A percentile compares a stretch with the other conserved stretches of the same genome.
phyloP scores from a whole-genome alignment of 1,140 invertebrate species.

The Colletes gigas region DNA sequence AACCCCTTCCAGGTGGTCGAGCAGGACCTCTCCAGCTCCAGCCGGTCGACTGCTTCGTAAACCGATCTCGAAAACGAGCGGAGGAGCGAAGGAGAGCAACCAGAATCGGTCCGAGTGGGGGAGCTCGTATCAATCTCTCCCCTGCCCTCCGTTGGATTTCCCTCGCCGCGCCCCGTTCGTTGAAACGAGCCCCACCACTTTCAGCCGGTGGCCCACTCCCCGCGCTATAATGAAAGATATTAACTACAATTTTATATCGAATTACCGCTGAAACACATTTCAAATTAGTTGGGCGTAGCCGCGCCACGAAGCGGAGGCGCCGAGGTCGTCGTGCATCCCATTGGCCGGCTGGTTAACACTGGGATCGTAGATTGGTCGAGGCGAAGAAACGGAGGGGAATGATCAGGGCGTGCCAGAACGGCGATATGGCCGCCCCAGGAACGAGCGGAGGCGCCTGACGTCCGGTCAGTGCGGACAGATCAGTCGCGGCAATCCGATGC shows the following conservation, averaged over 20 bases:
- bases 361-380: not conserved
- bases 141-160: not conserved
- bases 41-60: conserved; percentile 52
- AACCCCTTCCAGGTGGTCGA: conserved; percentile 61
- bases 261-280: conserved; percentile 81
- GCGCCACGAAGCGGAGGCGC: conserved; percentile 54
- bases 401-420: conserved; percentile 66
- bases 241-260: conserved; percentile 82
- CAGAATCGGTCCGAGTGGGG: conserved; percentile 37
- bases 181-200: conserved; percentile 5
- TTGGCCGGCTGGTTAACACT: conserved; percentile 63
- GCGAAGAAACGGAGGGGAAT: conserved; percentile 48
- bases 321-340: conserved; percentile 50
- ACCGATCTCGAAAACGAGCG: conserved; percentile 56
- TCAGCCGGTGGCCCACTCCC: conserved; percentile 27
- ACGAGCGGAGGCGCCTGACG: conserved; percentile 42
- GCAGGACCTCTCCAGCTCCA: conserved; percentile 27
- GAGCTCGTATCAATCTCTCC: conserved; percentile 48
- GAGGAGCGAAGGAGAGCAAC: conserved; percentile 34
- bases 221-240: conserved; percentile 81
- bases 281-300: conserved; percentile 80
- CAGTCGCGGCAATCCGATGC: conserved; percentile 73
- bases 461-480: conserved; percentile 68
- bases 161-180: not conserved
- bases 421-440: conserved; percentile 77